phyloP scores from a whole-genome alignment of 2,113 vertebrate genomes.

The Percopsis transmontana region DNA sequence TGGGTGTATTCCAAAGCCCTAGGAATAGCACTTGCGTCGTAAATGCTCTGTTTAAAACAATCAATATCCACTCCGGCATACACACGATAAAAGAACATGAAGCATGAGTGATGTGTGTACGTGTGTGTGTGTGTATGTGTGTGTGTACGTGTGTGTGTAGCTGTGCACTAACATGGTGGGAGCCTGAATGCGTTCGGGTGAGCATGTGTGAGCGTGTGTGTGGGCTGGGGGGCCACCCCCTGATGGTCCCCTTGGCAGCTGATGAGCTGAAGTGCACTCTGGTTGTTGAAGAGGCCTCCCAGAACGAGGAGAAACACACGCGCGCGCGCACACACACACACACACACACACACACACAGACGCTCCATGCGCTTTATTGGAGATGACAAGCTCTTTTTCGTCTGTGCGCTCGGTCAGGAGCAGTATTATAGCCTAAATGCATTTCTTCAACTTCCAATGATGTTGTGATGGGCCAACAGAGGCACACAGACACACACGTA shows the following conservation, averaged over 20 bases:
- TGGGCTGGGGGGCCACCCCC: conserved; percentile 68
- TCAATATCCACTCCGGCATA: conserved; percentile 67
- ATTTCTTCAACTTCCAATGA: too few relatives aligned
- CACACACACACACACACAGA: not conserved
- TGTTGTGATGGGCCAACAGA: too few relatives aligned
- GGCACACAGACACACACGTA: too few relatives aligned
- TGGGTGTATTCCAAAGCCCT: conserved; percentile 60
- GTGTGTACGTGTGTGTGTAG: conserved; percentile 23
- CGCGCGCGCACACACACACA: not conserved
- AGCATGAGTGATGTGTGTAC: conserved; percentile 1
- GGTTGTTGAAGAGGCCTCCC: too few relatives aligned
- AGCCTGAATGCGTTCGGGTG: conserved; percentile 56
- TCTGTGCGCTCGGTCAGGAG: not conserved
- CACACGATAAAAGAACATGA: conserved; percentile 36
- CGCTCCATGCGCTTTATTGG: not conserved
- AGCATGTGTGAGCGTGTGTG: conserved; percentile 71
- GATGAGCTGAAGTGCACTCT: conserved; percentile 36
- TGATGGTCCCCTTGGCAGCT: conserved; percentile 72
- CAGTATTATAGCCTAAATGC: not conserved
- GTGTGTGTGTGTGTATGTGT: conserved; percentile 27
- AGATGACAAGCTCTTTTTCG: not conserved
- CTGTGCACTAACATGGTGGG: conserved; percentile 28
- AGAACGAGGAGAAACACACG: too few relatives aligned
- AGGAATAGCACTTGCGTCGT: conserved; percentile 66
- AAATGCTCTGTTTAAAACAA: conserved; percentile 74